These are phyloP conservation scores for Cinara cedri DNA, from an alignment of 2,888 invertebrate species.

Conservation along the genomic window DNA sequence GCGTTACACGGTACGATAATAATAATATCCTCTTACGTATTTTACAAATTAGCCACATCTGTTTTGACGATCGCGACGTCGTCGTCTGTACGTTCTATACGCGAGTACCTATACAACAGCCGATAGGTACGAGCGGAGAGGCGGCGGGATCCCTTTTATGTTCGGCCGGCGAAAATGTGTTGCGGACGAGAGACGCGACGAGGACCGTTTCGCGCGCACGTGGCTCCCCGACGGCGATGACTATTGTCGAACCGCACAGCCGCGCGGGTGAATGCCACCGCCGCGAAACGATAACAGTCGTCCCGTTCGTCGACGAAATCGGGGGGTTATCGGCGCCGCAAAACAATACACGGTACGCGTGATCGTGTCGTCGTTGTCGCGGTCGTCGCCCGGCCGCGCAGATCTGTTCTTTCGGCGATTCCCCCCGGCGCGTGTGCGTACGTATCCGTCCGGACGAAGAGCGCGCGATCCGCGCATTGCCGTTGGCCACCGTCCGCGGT, in stretches of 20 bases:
- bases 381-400: too few relatives aligned
- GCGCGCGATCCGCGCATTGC: too few relatives aligned
- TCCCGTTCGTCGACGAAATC: too few relatives aligned
- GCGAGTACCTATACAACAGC: not conserved
- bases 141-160: slow-evolving; percentile 9
- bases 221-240: not conserved
- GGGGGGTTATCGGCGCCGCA: too few relatives aligned
- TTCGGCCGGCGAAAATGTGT: not conserved
- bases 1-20: too few relatives aligned
- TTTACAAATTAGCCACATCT: slow-evolving; percentile 35
- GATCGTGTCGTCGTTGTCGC: too few relatives aligned
- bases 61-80: not conserved
- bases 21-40: not conserved
- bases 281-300: too few relatives aligned
- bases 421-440: too few relatives aligned
- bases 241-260: slow-evolving; percentile 11
- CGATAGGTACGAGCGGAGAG: not conserved
- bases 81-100: not conserved
- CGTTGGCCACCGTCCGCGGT: too few relatives aligned
- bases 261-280: not conserved
- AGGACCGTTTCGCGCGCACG: slow-evolving; percentile 34
- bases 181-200: not conserved
- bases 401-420: too few relatives aligned
- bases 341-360: too few relatives aligned
- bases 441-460: too few relatives aligned